phyloP scores from a whole-genome alignment of 2,797 vertebrate species.

The Loriculus beryllinus region DNA sequence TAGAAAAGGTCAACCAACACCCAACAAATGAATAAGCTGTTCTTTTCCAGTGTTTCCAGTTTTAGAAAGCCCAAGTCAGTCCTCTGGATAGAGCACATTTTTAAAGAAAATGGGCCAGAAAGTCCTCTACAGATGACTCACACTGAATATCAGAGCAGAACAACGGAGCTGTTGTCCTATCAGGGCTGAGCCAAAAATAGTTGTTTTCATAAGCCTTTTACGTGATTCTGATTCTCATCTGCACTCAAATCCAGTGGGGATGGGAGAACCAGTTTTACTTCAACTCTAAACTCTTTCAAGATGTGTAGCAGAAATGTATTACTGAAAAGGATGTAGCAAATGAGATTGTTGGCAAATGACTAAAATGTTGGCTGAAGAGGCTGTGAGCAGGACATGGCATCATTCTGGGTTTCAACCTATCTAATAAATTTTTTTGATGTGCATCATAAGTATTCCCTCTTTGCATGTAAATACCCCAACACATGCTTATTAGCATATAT shows the following conservation, averaged over 20 bases:
- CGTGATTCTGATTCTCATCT: background rate
- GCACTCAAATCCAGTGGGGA: background rate
- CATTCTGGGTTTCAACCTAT: background rate
- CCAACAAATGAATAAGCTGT: background rate
- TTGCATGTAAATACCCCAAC: background rate
- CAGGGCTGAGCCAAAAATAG: constrained; percentile 34
- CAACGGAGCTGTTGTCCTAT: background rate
- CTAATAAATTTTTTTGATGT: background rate
- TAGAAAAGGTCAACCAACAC: background rate
- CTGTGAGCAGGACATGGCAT: background rate
- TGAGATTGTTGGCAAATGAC: background rate
- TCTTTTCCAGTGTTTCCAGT: background rate
- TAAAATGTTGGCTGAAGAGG: background rate
- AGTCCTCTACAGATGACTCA: constrained; percentile 44
- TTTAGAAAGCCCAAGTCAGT: constrained; percentile 6
- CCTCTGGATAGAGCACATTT: constrained; percentile 5
- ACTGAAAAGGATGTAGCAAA: background rate
- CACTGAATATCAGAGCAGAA: background rate
- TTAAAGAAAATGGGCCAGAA: constrained; percentile 46
- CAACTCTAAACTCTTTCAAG: background rate
- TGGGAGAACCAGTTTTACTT: background rate
- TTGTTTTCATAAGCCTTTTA: constrained; percentile 50
- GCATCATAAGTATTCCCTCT: background rate
- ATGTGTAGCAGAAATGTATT: background rate
- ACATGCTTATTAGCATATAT: background rate